Conservation (phyloP, 2,113 vertebrate species). For the Sceloporus undulatus region DNA sequence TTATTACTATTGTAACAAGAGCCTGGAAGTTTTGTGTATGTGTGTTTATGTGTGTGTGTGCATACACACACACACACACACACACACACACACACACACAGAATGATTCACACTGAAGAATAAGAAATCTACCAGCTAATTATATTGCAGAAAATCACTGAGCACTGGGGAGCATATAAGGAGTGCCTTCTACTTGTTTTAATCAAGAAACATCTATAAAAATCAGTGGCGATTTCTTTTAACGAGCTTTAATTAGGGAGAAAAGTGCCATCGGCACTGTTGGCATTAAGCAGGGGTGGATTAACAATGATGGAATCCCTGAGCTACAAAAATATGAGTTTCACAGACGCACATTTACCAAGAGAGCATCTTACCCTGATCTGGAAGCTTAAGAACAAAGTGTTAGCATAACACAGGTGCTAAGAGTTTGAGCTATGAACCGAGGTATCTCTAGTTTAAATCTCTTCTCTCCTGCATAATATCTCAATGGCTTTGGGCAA, state of each 20-base stretch:
- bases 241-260: background rate
- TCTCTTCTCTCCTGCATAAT: background rate
- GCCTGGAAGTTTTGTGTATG: background rate
- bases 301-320: constrained; percentile 15
- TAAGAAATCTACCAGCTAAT: background rate
- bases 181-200: background rate
- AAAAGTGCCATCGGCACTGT: background rate
- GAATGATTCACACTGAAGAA: background rate
- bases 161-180: background rate
- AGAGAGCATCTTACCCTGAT: background rate
- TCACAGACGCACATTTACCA: background rate
- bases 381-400: background rate
- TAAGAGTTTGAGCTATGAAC: background rate
- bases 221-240: background rate
- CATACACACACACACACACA: background rate
- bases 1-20: background rate
- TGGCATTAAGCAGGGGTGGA: background rate
- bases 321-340: background rate
- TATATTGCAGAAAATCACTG: constrained; percentile 9
- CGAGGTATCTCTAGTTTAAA: too few species aligned
- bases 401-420: background rate
- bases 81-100: constrained; percentile 5
- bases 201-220: background rate
- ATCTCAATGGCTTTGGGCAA: background rate
- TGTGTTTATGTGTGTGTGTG: too few species aligned